Evolutionary conservation across 2,113 vertebrate species (phyloP).

Genomic region (Taxidea taxus): DNA sequence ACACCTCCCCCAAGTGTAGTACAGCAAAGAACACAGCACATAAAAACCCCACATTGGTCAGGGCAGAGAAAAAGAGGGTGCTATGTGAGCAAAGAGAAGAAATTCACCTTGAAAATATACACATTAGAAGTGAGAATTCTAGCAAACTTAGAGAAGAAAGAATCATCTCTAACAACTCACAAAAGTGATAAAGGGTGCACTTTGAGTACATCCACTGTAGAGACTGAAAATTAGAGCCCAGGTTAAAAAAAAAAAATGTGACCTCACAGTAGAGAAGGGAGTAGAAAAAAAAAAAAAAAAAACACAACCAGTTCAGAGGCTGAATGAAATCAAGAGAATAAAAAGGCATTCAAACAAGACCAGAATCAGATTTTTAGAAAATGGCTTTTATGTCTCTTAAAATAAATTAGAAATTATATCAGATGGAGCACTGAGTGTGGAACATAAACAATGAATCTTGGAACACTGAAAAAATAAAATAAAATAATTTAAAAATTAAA

Average conservation of each 20-base stretch:
- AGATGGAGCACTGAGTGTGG: neutral
- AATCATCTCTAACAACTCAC: neutral
- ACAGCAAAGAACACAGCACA: neutral
- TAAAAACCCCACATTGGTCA: neutral
- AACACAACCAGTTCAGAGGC: neutral
- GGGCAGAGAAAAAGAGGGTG: neutral
- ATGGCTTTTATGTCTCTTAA: neutral
- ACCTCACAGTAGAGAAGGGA: neutral
- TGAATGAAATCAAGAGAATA: neutral
- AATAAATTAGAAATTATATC: neutral
- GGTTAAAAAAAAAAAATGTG: neutral
- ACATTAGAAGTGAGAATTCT: neutral
- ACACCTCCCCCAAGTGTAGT: neutral
- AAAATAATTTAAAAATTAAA: too few relatives aligned
- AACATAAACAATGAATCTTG: too few relatives aligned
- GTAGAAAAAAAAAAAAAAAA: too few relatives aligned
- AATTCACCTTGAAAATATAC: neutral
- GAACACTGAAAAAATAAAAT: too few relatives aligned
- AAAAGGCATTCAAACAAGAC: neutral
- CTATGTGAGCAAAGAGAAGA: neutral
- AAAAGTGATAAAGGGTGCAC: neutral
- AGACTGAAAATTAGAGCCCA: neutral
- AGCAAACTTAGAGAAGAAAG: neutral
- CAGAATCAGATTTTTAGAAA: slow-evolving; percentile 12
- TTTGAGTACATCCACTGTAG: neutral